Evolutionary conservation across 1,140 invertebrate species (phyloP), one percentile per base, ranked within the genome.

Genomic region (Hyles euphorbiae): DNA sequence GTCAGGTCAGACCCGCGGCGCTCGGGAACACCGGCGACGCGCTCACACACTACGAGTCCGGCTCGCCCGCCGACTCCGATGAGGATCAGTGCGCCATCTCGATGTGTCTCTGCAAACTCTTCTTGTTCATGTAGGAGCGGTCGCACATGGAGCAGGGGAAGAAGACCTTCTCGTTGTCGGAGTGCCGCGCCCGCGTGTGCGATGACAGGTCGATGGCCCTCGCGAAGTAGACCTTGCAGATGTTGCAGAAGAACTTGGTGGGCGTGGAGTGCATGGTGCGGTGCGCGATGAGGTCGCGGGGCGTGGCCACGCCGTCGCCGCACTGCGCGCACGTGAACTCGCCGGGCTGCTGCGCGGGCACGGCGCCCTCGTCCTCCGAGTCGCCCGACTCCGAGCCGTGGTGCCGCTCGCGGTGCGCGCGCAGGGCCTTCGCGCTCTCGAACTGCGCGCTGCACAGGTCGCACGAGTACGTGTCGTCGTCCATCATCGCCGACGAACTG

Each of bases 211-310:
- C 90, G 0, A 91, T 68, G 2, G 91, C 69, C 5, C 87, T 78
- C 0, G 87, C 80, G 67, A 93, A 92, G 56, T 89, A 83, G 34
- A 91, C 91, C 56, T 87, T 88, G 63, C 92, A 93, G 33, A 91
- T 76, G 55, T 91, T 90, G 62, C 92, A 92, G 40, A 82, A 82
- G 49, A 90, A 90, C 49, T 86, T 86, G 8, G 81, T 80, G 2
- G 83, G 83, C 2, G 86, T 88, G 4, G 81, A 67, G 71, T 88
- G 86, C 83, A 86, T 87, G 3, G 87, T 72, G 49, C 90, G 78
- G 59, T 90, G 89, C 12, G 82, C 81, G 60, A 88, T 83, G 3
- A 89, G 63, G 52, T 89, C 87, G 5, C 82, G 72, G 0, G 88
- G 87, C 0, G 83, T 86, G 7, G 83, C 90, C 3, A 90, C 83